These are phyloP conservation scores for Temnothorax rugatulus DNA, from an alignment of 2,888 invertebrate genomes.

Conservation along the genomic window DNA sequence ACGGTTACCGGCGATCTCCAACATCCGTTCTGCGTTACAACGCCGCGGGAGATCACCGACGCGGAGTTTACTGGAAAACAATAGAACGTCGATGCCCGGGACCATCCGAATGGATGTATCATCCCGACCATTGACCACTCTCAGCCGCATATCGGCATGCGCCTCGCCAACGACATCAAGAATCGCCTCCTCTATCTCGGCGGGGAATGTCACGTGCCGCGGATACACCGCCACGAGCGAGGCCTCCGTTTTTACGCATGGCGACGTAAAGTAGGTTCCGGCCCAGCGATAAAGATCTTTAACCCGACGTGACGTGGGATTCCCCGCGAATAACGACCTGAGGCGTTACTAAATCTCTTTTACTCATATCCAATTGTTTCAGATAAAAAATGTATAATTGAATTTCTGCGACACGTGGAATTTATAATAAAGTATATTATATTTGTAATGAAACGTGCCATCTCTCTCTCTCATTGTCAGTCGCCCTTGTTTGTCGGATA, in stretches of 20 bases:
- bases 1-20: conserved; percentile 71
- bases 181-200: conserved; percentile 5
- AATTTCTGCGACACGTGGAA: neutral
- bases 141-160: neutral
- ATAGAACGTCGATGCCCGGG: conserved; percentile 70
- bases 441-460: too few relatives aligned
- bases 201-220: conserved; percentile 44
- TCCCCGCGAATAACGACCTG: neutral
- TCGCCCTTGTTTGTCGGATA: too few relatives aligned
- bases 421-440: neutral
- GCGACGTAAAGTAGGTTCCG: conserved; percentile 20
- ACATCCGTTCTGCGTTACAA: conserved; percentile 75
- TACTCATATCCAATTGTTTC: neutral
- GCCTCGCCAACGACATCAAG: conserved; percentile 12
- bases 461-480: too few relatives aligned
- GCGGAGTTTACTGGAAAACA: conserved; percentile 74
- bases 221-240: neutral
- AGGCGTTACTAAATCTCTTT: neutral
- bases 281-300: neutral
- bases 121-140: neutral
- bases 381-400: neutral
- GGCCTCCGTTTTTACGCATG: conserved; percentile 34
- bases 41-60: conserved; percentile 67
- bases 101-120: conserved; percentile 41
- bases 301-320: neutral